Percentiles rank a stretch among this genome's conserved stretches.
Evolutionary conservation across 2,888 invertebrate genomes (phyloP).

Genomic region (Bembecia ichneumoniformis): DNA sequence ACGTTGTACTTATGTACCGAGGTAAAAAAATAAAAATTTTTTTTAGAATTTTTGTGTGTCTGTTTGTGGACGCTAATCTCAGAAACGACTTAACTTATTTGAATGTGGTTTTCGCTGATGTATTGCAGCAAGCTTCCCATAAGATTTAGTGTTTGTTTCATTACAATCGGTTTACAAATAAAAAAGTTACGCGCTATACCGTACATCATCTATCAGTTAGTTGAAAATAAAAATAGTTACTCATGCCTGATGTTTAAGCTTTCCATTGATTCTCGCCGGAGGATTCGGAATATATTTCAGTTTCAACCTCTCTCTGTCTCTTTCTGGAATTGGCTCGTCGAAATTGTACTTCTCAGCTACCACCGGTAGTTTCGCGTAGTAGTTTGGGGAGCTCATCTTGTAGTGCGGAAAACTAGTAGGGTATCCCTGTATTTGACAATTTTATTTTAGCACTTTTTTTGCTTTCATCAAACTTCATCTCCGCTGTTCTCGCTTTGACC

Average conservation of each 20-base stretch:
- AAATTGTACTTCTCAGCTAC: constrained; percentile 43
- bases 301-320: constrained; percentile 30
- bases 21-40: no score
- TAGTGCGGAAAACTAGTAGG: constrained; percentile 10
- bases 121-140: no score
- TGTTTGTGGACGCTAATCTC: no score
- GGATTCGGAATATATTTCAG: constrained; percentile 24
- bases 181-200: no score
- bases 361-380: constrained; percentile 28
- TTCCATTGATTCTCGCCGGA: constrained; percentile 31
- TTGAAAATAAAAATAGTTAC: neutral
- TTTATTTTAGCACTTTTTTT: neutral
- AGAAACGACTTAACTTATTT: no score
- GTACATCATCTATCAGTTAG: no score
- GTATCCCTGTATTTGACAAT: neutral
- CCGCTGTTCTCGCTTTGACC: constrained; percentile 27
- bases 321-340: constrained; percentile 45
- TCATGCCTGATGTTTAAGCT: constrained; percentile 16
- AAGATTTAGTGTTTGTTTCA: no score
- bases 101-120: no score
- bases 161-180: no score
- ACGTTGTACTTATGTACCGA: no score
- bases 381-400: constrained; percentile 36
- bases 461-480: constrained; percentile 11
- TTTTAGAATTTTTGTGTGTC: no score